Conservation (phyloP, 2,113 vertebrate species). For the Gymnogyps californianus region DNA sequence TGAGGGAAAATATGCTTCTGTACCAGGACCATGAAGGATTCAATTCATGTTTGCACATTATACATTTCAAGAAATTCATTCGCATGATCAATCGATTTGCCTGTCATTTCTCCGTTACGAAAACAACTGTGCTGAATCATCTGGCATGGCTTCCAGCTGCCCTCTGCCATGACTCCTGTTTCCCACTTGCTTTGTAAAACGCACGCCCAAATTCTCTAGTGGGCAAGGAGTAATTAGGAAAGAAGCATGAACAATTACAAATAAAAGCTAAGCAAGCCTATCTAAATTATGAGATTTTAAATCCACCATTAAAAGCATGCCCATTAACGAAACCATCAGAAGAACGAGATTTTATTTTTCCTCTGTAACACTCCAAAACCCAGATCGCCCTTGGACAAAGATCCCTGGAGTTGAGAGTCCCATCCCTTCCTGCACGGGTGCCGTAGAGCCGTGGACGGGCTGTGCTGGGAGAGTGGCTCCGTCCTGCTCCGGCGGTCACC, state of each 20-base stretch:
- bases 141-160: background rate
- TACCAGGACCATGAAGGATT: background rate
- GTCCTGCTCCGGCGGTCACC: fast-evolving
- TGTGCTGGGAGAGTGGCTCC: background rate
- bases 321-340: fast-evolving
- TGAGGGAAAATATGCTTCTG: background rate
- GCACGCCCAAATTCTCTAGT: background rate
- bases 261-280: background rate
- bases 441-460: fast-evolving
- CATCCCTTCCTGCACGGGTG: fast-evolving
- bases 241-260: background rate
- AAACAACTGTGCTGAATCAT: background rate
- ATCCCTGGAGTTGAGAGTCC: background rate
- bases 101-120: background rate
- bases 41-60: background rate
- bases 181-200: background rate
- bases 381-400: background rate
- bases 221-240: background rate
- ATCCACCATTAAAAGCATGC: background rate
- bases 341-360: background rate
- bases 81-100: background rate
- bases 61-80: background rate
- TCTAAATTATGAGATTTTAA: fast-evolving
- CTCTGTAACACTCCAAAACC: background rate
- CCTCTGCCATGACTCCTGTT: background rate